Base-by-base conservation (phyloP, 2,888 invertebrate genomes). In the Beris chalybata region DNA sequence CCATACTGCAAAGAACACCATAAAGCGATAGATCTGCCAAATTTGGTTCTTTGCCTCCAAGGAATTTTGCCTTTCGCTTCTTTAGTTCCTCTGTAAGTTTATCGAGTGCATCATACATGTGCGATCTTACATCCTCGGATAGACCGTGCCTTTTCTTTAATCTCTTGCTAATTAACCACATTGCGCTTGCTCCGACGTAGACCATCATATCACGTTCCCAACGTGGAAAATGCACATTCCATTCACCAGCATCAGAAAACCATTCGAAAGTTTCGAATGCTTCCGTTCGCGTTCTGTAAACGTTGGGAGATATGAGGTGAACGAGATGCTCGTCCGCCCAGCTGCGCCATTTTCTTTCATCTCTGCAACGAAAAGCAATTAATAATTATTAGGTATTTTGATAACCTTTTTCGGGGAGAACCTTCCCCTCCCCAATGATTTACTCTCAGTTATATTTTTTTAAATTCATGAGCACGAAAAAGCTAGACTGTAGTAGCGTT, bases 301-400 rank as follows among this genome's bases (percentile, higher is more conserved):
- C 95, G 80, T 99, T 99, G 0, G 99, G 99, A 0, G 98, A 97
- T 44, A 99, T 83, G 0, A 90, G 88, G 77, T 97, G 98, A 0
- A 99, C 96, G 1, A 97, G 84, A 48, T 90, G 88, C 57, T 87
- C 85, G 78, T 99, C 99, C 0, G 91, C 92, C 99, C 99, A 99
- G 75, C 89, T 87, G 56, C 99, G 85, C 98, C 98, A 99, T 75
- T 93, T 90, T 44, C 95, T 86, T 80, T 98, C 98, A 72, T 92
- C 90, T 48, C 96, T 96, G 75, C 54, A 84, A 83, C 5, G 11
- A 53, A 44, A 6, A 50, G n/a, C 11, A 31, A 32, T 12, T 38
- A 38, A 38, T 13, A 3, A 22, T 2, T 22, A 22, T 22, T 2
- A 22, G 22, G 22, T 22, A 2, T 22, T 2, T 22, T 22, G 22